Conservation (phyloP, 2,113 vertebrate genomes). For the Pardalotus punctatus region DNA sequence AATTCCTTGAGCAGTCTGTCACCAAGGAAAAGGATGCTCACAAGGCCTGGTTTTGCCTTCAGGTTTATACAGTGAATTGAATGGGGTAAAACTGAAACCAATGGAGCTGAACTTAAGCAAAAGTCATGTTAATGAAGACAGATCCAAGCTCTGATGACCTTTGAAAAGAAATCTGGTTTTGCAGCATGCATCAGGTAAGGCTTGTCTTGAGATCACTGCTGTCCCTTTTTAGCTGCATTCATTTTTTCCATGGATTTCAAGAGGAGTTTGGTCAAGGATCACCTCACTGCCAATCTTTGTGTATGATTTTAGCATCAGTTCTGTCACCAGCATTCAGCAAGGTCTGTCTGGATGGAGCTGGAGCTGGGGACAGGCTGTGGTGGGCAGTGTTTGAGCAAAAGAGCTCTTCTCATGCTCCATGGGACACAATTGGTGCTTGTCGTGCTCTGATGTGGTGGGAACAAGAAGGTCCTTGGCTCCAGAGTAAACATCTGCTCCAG, state of each 20-base stretch:
- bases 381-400: not conserved
- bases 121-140: not conserved
- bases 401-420: fast-evolving
- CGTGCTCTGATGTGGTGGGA: not conserved
- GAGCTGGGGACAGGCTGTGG: not conserved
- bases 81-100: fast-evolving
- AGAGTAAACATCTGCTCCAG: not conserved
- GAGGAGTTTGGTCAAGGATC: not conserved
- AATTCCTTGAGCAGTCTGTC: not conserved
- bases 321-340: not conserved
- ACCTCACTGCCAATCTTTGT: not conserved
- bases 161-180: not conserved
- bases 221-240: not conserved
- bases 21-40: not conserved
- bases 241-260: not conserved
- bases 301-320: not conserved
- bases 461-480: not conserved
- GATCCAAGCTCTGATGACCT: not conserved
- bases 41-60: not conserved
- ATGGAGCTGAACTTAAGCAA: not conserved
- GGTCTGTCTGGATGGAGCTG: not conserved
- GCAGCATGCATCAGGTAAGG: not conserved
- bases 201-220: not conserved
- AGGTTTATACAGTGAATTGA: not conserved
- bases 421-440: not conserved